A percentile compares a stretch with the other conserved stretches of the same genome.
phyloP scores from a whole-genome alignment of 1,140 invertebrate genomes.

The Lepidurus couesii region DNA sequence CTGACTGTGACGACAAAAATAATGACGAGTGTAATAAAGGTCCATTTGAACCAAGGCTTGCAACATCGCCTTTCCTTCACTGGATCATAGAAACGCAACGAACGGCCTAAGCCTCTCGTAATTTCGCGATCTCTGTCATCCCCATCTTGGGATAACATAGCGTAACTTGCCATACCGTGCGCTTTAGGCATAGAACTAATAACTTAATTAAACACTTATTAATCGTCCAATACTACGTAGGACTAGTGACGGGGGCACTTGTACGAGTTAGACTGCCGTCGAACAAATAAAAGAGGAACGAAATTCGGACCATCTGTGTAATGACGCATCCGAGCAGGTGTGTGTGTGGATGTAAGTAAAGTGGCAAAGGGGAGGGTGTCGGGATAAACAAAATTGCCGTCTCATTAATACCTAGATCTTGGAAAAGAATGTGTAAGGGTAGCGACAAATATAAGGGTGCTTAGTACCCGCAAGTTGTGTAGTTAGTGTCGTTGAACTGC shows the following conservation, averaged over 20 bases:
- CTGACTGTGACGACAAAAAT: neutral
- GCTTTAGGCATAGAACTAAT: neutral
- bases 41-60: slow-evolving; percentile 9
- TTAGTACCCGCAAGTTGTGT: neutral
- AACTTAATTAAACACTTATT: neutral
- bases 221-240: neutral
- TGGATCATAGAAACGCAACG: neutral
- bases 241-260: neutral
- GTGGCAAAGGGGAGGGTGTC: neutral
- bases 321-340: slow-evolving; percentile 16
- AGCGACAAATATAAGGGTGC: neutral
- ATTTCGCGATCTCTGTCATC: slow-evolving; percentile 1
- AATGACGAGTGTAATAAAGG: neutral
- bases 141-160: neutral
- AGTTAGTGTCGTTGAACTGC: neutral
- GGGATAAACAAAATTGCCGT: neutral
- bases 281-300: neutral
- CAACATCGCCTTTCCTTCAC: neutral
- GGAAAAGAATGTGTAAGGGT: neutral
- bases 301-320: slow-evolving; percentile 5
- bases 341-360: neutral
- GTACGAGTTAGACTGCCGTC: slow-evolving; percentile 3
- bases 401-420: neutral
- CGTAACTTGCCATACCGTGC: neutral
- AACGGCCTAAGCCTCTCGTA: slow-evolving; percentile 5